A percentile compares a stretch with the other conserved stretches of the same genome.
phyloP scores from a whole-genome alignment of 2,888 invertebrate genomes.

The Heliconius ismenius region DNA sequence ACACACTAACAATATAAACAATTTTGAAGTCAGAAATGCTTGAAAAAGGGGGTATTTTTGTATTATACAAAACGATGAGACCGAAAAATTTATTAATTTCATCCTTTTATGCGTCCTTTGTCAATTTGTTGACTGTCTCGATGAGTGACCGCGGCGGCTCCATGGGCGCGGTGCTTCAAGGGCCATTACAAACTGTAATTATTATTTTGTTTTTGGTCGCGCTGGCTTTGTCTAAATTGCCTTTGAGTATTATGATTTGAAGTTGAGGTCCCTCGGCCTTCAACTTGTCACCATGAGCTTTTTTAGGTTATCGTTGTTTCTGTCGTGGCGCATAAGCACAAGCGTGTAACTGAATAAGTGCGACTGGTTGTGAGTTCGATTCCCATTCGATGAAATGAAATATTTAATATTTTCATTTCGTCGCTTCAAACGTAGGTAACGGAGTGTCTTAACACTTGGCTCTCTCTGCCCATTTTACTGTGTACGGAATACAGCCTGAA shows the following conservation, averaged over 20 bases:
- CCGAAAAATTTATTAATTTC: slow-evolving; percentile 7
- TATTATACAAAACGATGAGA: background rate
- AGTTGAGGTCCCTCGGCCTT: too few species aligned
- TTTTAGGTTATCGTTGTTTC: too few species aligned
- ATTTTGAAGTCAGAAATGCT: background rate
- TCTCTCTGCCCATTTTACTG: too few species aligned
- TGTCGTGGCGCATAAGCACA: too few species aligned
- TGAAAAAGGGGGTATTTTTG: background rate
- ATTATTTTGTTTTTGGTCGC: background rate
- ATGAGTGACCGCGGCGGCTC: slow-evolving; percentile 20
- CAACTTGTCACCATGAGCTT: too few species aligned
- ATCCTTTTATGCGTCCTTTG: slow-evolving; percentile 17
- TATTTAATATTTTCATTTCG: background rate
- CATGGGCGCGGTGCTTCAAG: slow-evolving; percentile 4
- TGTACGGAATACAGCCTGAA: too few species aligned
- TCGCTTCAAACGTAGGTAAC: too few species aligned
- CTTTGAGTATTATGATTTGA: background rate
- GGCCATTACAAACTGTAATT: slow-evolving; percentile 9
- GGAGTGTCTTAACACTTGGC: too few species aligned
- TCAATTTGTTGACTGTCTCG: slow-evolving; percentile 26
- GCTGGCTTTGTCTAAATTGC: background rate
- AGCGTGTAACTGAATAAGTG: too few species aligned
- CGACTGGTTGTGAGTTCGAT: too few species aligned
- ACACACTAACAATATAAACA: background rate
- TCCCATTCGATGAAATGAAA: too few species aligned